Percentiles rank a stretch among this genome's conserved stretches.
These are phyloP conservation scores for Tetragonula carbonaria DNA, from an alignment of 2,888 invertebrate genomes.

Conservation along the genomic window DNA sequence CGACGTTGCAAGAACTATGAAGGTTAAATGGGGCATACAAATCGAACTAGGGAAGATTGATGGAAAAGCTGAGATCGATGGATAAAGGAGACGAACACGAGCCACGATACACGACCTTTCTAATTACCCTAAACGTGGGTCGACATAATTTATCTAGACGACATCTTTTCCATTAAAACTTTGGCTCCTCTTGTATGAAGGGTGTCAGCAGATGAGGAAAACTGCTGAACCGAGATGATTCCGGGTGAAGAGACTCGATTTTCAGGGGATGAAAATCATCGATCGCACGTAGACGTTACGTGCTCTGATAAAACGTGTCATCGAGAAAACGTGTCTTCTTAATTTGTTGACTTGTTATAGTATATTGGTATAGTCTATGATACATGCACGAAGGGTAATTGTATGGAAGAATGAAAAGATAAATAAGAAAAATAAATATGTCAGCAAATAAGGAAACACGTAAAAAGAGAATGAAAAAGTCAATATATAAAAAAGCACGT, in stretches of 20 bases:
- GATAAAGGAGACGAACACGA: conserved; percentile 14
- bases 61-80: conserved; percentile 25
- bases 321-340: neutral
- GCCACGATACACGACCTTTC: conserved; percentile 33
- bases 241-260: neutral
- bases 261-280: neutral
- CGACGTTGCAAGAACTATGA: neutral
- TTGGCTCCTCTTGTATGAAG: conserved; percentile 3
- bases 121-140: conserved; percentile 50
- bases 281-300: neutral
- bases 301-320: neutral
- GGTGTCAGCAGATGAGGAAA: conserved; percentile 3
- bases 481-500: neutral
- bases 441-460: no score
- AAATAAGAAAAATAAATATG: neutral
- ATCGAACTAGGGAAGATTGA: neutral
- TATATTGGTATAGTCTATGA: neutral
- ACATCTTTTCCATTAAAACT: conserved; percentile 49
- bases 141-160: conserved; percentile 35
- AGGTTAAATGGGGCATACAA: conserved; percentile 2
- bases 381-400: neutral
- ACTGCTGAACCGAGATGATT: conserved; percentile 28
- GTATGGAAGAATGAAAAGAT: neutral
- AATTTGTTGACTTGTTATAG: neutral
- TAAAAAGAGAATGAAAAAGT: no score